Evolutionary conservation across 1,140 invertebrate genomes (phyloP), one percentile per base, ranked within the genome.

Genomic region (Vollenhovia emeryi): DNA sequence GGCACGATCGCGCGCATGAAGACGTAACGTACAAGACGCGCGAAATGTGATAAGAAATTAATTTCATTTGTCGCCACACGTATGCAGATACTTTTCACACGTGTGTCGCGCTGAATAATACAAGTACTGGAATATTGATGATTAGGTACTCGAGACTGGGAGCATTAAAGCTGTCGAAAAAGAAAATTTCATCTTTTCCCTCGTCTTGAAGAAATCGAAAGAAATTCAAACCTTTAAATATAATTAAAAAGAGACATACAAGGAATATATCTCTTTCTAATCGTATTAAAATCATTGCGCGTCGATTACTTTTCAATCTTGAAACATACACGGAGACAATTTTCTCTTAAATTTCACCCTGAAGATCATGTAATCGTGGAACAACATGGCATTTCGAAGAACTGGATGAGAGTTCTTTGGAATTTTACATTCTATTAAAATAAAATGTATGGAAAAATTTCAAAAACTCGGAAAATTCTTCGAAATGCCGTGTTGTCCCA

Each of bases 21-120:
- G 79, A 50, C 52, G 18, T 55, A 75, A 82, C 3, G 55, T 75
- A 60, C 48, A 27, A 45, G 43, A 68, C 57, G n/a, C 13, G 48
- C 73, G 4, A 59, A 18, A 36, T 48, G 40, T 5, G 6, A 5
- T 13, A 40, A 13, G 50, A 0, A 62, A 36, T 33, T 50, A 24
- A 30, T 27, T n/a, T 27, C 15, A 21, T 55, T 82, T 71, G 33
- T n/a, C 48, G 5, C 40, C 1, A 50, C 8, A 40, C 40, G 18
- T 40, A 1, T 57, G 1, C n/a, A 52, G n/a, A 55, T 36, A 73
- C 55, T 74, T 74, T 40, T 2, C 8, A 21, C 8, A 2, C n/a
- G 24, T 52, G 18, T n/a, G 45, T 11, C 18, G 27, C 15, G 27
- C 15, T 43, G 13, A 24, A 68, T 59, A 62, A 33, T 18, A 13